Percentiles rank a stretch among this genome's conserved stretches.
These are phyloP conservation scores for Triplophysa dalaica DNA, from an alignment of 2,113 vertebrate species.

Conservation along the genomic window DNA sequence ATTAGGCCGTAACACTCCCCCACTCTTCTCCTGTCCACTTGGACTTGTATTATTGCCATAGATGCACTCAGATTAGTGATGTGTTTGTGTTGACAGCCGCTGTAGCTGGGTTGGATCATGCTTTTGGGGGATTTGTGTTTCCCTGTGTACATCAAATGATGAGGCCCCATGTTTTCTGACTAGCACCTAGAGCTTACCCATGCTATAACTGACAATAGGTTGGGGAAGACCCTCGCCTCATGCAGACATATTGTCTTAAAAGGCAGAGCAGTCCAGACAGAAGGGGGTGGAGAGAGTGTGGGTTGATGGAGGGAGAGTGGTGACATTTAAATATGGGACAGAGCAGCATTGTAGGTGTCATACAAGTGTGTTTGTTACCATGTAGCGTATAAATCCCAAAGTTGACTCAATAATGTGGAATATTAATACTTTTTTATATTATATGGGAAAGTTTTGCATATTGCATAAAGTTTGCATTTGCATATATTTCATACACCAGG, in stretches of 20 bases:
- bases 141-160: conserved; percentile 7
- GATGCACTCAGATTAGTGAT: conserved; percentile 62
- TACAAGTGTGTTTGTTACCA: not conserved
- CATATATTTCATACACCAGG: conserved; percentile 14
- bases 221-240: conserved; percentile 9
- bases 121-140: conserved; percentile 47
- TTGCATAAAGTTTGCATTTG: too few species aligned
- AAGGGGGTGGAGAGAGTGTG: conserved; percentile 4
- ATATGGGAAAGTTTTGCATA: too few species aligned
- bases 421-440: not conserved
- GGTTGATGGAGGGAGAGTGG: not conserved
- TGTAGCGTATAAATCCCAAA: not conserved
- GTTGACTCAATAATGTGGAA: not conserved
- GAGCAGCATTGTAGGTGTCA: not conserved
- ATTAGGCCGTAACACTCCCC: conserved; percentile 52
- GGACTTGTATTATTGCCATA: conserved; percentile 62
- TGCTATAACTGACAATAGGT: conserved; percentile 23
- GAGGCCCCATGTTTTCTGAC: not conserved
- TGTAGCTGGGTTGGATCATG: conserved; percentile 63
- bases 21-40: conserved; percentile 54
- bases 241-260: conserved; percentile 21
- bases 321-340: conserved; percentile 4
- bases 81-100: conserved; percentile 67
- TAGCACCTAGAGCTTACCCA: conserved; percentile 20
- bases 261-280: conserved; percentile 14